These are phyloP conservation scores for Anniella stebbinsi DNA, from an alignment of 2,797 vertebrate species.

Conservation along the genomic window DNA sequence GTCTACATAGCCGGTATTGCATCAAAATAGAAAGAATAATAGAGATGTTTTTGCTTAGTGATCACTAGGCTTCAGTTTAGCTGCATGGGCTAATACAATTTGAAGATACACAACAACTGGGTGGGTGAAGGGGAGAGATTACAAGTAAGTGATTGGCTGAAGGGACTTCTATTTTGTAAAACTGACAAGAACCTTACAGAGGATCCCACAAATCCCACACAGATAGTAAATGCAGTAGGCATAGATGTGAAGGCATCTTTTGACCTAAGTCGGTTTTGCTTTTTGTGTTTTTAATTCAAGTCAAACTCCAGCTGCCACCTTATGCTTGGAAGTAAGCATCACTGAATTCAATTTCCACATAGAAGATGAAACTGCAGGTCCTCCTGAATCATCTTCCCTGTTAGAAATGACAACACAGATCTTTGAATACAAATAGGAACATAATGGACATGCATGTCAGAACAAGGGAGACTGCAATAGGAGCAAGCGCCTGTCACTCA, in stretches of 20 bases:
- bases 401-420: neutral
- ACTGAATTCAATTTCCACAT: neutral
- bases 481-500: neutral
- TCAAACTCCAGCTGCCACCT: neutral
- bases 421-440: neutral
- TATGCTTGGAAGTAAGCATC: neutral
- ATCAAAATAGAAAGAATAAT: neutral
- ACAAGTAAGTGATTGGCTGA: neutral
- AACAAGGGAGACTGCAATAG: neutral
- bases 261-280: neutral
- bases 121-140: neutral
- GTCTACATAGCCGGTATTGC: neutral
- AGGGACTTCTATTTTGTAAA: neutral
- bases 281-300: neutral
- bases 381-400: neutral
- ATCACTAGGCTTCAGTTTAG: neutral
- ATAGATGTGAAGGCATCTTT: neutral
- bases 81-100: neutral
- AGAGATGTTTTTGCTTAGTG: conserved; percentile 17
- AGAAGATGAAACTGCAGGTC: neutral
- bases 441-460: neutral
- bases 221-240: neutral
- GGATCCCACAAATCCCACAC: neutral
- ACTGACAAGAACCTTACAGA: neutral
- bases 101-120: neutral